Evolutionary conservation across 1,140 invertebrate species (phyloP), one percentile per base, ranked within the genome.

Genomic region (Lordiphosa clarofinis): DNA sequence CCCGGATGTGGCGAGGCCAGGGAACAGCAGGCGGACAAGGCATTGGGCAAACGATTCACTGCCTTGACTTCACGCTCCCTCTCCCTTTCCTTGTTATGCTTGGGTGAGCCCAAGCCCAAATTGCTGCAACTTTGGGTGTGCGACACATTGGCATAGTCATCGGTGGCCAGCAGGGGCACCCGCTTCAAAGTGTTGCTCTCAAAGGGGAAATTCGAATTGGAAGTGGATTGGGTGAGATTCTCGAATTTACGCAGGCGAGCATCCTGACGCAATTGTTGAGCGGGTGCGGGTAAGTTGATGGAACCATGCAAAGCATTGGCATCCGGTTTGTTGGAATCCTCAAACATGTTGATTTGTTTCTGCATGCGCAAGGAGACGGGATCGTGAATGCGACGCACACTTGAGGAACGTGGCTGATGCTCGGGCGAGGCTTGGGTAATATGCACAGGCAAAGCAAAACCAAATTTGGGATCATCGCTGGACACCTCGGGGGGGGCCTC

Each of bases 101-200:
- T 65, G 4, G 70, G 75, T 2, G 75, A 79, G 2, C 73, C 56
- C 2, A 49, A 72, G 3, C 55, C 62, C 5, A 88, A 53, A 55
- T 88, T 88, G 19, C 81, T 73, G 43, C 87, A 88, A 9, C 87
- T 88, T 50, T 87, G 76, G 4, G 87, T 88, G 36, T 87, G 78
- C 13, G 63, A 73, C 1, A 79, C 79, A 11, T 65, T 64, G 36
- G 60, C 63, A 21, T 69, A 66, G 40, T 73, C 73, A 28, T 82
- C 71, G 9, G 70, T 75, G 39, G 69, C 47, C 59, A 70, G 33
- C 19, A 78, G 53, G 15, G 75, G 81, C 33, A 57, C 64, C 5
- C 79, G 68, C 40, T 87, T 87, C 6, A 88, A 13, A 1, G 82
- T 87, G 38, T 87, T 84, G 57, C 86, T 88, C 57, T 87, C 87